Evolutionary conservation across 2,888 invertebrate species (phyloP).

Genomic region (Orchesella flavescens): DNA sequence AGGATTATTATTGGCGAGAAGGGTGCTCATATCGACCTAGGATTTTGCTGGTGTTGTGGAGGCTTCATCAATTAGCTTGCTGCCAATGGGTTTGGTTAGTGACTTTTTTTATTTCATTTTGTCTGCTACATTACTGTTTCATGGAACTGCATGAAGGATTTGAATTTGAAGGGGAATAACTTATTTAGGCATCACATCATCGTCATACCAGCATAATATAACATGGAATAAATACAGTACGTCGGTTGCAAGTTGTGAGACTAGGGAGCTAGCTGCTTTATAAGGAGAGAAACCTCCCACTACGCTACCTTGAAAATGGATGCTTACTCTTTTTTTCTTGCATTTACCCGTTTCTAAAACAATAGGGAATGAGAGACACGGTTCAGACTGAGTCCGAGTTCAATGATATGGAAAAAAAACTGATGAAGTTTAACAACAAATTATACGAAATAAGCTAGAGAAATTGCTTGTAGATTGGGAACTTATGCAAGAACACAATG

Average conservation of each 20-base stretch:
- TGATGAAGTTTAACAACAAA: no score
- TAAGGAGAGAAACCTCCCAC: no score
- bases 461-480: neutral
- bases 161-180: conserved; percentile 23
- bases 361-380: neutral
- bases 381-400: neutral
- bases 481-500: conserved; percentile 51
- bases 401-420: no score
- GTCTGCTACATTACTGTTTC: neutral
- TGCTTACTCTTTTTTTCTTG: conserved; percentile 12
- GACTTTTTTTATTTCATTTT: conserved; percentile 17
- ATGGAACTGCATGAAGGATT: no score
- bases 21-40: conserved; percentile 18
- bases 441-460: neutral
- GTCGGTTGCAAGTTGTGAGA: neutral
- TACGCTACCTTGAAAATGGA: neutral
- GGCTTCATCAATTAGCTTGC: conserved; percentile 70
- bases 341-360: neutral
- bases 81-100: conserved; percentile 72
- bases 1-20: no score
- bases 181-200: conserved; percentile 19
- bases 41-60: conserved; percentile 70
- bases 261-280: neutral
- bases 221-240: neutral
- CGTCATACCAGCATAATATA: neutral